Base-by-base conservation (phyloP, 1,140 invertebrate species). In the Ditylenchus dipsaci region DNA sequence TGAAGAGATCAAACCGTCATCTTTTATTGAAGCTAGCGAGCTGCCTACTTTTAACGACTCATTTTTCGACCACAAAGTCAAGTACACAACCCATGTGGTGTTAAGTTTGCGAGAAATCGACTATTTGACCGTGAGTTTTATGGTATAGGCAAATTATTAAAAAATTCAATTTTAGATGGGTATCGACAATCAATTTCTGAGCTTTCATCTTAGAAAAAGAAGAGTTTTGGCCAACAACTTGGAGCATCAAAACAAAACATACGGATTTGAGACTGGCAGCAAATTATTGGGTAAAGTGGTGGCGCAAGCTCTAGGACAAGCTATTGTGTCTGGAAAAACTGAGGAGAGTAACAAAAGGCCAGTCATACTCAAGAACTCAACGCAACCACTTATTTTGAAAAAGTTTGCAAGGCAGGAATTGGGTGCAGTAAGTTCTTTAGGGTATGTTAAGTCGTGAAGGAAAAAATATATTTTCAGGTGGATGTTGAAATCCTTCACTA, bases 221-320 rank as follows among this genome's bases (percentile, higher is more conserved):
- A 60, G 61, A 33, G 57, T 56, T 15, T n/a, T 71, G 21, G 75
- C 59, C 19, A 15, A 19, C 47, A 11, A 56, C 13, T 23, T 47
- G 26, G 67, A 47, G 9, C 71, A 66, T 23, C 53, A 73, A 56
- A 26, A 65, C 29, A 62, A 61, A 27, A 38, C 56, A 15, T 64
- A 76, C 45, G 23, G 49, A 26, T 45, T 74, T 33, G 72, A 74
- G 49, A 74, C 72, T 29, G 76, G 62, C 42, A 74, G 76, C 26
- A 42, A 63, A 60, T 29, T 30, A 13, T 45, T 74, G 7, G 72
- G 72, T 19, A 63, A 74, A 57, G 38, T 49, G 0, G 76, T 74
- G 43, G 74, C 45, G 9, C 49, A 47, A 26, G 29, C 26, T 38
- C 19, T 74, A 26, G 42, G 47, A 23, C 27, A 43, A 23, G 67